Conservation (phyloP, 2,797 vertebrate species). For the Fistularia tabacaria region DNA sequence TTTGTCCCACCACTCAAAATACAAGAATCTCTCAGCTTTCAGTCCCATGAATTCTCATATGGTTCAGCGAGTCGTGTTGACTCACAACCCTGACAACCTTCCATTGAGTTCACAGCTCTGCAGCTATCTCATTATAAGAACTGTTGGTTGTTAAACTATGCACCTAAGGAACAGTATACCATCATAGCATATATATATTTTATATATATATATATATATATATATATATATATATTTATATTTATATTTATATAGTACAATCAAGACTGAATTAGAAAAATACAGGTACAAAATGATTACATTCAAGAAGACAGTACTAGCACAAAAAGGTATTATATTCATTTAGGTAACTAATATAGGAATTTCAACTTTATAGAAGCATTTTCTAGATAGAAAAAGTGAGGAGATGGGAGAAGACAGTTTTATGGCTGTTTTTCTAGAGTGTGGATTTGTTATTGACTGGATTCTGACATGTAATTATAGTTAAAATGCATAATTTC, state of each 20-base stretch:
- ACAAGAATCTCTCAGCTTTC: constrained; percentile 53
- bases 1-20: constrained; percentile 45
- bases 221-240: constrained; percentile 33
- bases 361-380: constrained; percentile 77
- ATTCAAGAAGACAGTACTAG: constrained; percentile 85
- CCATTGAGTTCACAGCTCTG: constrained; percentile 45
- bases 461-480: constrained; percentile 50
- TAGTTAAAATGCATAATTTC: constrained; percentile 62
- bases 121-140: constrained; percentile 57
- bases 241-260: constrained; percentile 67
- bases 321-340: constrained; percentile 79
- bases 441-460: constrained; percentile 61
- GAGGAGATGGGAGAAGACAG: constrained; percentile 46
- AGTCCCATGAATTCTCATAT: constrained; percentile 44
- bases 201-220: too few relatives aligned
- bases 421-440: constrained; percentile 64
- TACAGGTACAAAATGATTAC: constrained; percentile 87
- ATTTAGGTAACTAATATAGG: constrained; percentile 78
- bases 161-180: constrained; percentile 71
- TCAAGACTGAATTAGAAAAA: constrained; percentile 85
- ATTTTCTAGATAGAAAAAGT: constrained; percentile 78
- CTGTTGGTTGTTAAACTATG: constrained; percentile 63
- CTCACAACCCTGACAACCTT: constrained; percentile 36
- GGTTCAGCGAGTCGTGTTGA: constrained; percentile 51
- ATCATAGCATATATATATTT: constrained; percentile 69